Evolutionary conservation across 2,888 invertebrate genomes (phyloP).

Genomic region (Heterodera filipjevi): DNA sequence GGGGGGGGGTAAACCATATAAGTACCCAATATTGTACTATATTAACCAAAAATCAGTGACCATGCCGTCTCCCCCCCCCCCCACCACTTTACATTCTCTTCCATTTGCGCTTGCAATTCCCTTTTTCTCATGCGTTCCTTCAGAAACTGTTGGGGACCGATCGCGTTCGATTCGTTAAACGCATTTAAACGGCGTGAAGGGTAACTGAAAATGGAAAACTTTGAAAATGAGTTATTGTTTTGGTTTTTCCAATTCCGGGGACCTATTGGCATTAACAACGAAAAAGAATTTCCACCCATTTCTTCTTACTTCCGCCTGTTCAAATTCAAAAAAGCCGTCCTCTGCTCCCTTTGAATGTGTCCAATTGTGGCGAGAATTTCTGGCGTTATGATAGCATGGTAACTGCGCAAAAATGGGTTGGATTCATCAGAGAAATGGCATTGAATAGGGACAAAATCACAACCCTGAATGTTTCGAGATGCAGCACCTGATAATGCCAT

Average conservation of each 20-base stretch:
- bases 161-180: not conserved
- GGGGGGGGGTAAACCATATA: too few species aligned
- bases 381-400: not conserved
- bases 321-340: not conserved
- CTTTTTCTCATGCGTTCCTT: not conserved
- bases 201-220: not conserved
- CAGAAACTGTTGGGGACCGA: not conserved
- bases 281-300: too few species aligned
- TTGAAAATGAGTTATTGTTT: too few species aligned
- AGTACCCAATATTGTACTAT: too few species aligned
- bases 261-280: too few species aligned
- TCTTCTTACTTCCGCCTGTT: not conserved
- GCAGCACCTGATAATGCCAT: not conserved
- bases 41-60: not conserved
- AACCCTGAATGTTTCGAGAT: too few species aligned
- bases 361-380: not conserved
- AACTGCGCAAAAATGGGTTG: not conserved
- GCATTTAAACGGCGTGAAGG: not conserved
- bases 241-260: too few species aligned
- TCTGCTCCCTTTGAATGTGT: not conserved
- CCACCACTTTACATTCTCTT: too few species aligned
- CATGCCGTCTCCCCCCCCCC: too few species aligned
- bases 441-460: too few species aligned
- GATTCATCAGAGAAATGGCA: too few species aligned
- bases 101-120: not conserved